Evolutionary conservation across 92 coral and sea anemone genomes (phyloP), one percentile per base, ranked within the genome.

Genomic region (Scolanthus callimorphus): DNA sequence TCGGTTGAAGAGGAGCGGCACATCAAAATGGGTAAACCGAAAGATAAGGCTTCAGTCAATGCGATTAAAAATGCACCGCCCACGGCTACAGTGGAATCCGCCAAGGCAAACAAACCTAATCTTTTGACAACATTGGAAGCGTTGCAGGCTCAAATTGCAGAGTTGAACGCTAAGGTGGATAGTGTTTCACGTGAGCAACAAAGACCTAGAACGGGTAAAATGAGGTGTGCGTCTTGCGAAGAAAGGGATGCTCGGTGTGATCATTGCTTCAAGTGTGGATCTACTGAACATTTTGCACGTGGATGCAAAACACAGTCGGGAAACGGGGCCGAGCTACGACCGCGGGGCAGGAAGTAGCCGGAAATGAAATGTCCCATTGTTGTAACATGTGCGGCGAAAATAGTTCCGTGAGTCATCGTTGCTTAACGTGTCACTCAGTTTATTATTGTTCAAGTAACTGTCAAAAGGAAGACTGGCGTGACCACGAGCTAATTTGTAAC

Each of bases 281-380:
- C 81, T 17, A 51, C 49, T 28, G 77, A 78, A 26, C 85, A 78
- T 57, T 66, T 72, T 39, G 81, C 76, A 23, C 71, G 75, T 26
- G 63, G 76, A 4, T 83, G 77, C 49, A 46, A 38, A 27, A 15
- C 62, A n/a, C n/a, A 44, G 48, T 62, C 51, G 88, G 78, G 65
- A 82, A 82, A 82, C 73, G 72, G 56, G 39, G 48, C 28, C 54
- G 17, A 39, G 84, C 90, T 77, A 21, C 84, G 46, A 47, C 80
- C 72, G 60, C 49, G 84, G 85, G 85, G 70, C 84, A 83, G 76
- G 84, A 53, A 77, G 84, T 82, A 77, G 66, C 74, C 49, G 55
- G 49, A 27, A 46, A 46, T 38, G 2, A 48, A 2, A 77, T 45
- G 39, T 65, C 77, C 90, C 85, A 83, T 11, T 28, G 50, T 34